phyloP scores from a whole-genome alignment of 2,113 vertebrate species.

The Antigone vipio region DNA sequence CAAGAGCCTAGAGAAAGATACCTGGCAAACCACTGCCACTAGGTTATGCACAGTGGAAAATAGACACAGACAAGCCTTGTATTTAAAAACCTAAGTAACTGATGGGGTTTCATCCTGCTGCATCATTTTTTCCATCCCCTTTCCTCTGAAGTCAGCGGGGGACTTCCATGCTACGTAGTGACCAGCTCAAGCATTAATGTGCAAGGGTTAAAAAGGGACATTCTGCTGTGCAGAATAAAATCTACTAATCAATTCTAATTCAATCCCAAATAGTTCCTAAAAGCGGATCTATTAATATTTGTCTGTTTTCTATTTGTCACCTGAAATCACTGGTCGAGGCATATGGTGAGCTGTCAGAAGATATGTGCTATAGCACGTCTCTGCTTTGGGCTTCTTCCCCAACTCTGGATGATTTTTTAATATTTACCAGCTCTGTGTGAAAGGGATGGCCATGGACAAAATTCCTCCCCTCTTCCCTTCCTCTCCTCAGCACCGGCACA shows the following conservation, averaged over 20 bases:
- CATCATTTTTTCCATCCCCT: neutral
- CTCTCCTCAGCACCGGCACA: neutral
- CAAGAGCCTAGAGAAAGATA: neutral
- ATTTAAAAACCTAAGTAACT: neutral
- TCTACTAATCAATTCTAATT: neutral
- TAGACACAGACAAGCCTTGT: neutral
- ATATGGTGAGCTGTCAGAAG: neutral
- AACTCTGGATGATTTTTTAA: neutral
- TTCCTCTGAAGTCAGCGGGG: neutral
- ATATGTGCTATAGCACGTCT: neutral
- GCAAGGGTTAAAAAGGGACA: neutral
- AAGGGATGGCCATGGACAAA: neutral
- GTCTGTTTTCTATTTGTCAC: neutral
- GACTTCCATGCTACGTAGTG: neutral
- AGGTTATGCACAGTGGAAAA: neutral
- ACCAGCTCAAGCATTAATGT: neutral
- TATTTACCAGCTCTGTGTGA: neutral
- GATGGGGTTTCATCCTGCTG: neutral
- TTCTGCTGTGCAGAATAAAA: neutral
- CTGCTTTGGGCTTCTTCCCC: neutral
- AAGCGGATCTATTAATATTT: neutral
- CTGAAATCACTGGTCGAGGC: neutral
- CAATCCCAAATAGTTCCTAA: neutral
- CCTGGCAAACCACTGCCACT: neutral
- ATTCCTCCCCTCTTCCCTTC: neutral